A percentile compares a stretch with the other conserved stretches of the same genome.
These are phyloP conservation scores for Sebastes taczanowskii DNA, from an alignment of 2,797 vertebrate genomes.

Conservation along the genomic window DNA sequence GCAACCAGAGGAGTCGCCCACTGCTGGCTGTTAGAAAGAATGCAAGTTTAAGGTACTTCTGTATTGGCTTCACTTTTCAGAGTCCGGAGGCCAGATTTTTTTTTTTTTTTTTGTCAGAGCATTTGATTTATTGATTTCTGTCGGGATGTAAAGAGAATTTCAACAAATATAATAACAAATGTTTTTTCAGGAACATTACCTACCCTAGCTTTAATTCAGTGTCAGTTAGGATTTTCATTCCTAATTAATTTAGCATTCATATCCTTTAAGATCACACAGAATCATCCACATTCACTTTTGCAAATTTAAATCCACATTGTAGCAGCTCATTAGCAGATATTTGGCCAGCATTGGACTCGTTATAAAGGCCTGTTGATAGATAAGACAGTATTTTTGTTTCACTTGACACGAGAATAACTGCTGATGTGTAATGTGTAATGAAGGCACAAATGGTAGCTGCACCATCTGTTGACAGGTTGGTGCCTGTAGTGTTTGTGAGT, in stretches of 20 bases:
- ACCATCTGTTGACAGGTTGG: conserved; percentile 59
- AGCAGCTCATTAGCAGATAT: conserved; percentile 50
- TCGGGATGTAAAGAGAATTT: too few species aligned
- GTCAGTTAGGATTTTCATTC: background rate
- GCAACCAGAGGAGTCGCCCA: too few species aligned
- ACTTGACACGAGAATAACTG: conserved; percentile 63
- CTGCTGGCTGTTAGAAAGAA: too few species aligned
- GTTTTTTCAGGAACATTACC: background rate
- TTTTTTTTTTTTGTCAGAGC: too few species aligned
- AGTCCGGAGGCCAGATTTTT: too few species aligned
- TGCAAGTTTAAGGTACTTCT: too few species aligned
- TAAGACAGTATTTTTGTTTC: conserved; percentile 46
- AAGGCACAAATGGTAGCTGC: conserved; percentile 55
- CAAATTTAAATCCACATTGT: conserved; percentile 36
- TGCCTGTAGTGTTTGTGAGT: conserved; percentile 41
- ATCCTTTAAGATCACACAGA: background rate
- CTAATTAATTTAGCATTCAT: background rate
- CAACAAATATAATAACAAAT: background rate
- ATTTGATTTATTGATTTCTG: too few species aligned
- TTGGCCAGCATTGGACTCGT: conserved; percentile 40
- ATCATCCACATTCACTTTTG: conserved; percentile 17
- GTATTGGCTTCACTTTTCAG: too few species aligned
- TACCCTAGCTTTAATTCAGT: background rate
- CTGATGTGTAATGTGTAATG: conserved; percentile 72
- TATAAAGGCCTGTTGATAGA: conserved; percentile 32